phyloP scores from a whole-genome alignment of 2,113 vertebrate species.

The Butastur rufipennis region DNA sequence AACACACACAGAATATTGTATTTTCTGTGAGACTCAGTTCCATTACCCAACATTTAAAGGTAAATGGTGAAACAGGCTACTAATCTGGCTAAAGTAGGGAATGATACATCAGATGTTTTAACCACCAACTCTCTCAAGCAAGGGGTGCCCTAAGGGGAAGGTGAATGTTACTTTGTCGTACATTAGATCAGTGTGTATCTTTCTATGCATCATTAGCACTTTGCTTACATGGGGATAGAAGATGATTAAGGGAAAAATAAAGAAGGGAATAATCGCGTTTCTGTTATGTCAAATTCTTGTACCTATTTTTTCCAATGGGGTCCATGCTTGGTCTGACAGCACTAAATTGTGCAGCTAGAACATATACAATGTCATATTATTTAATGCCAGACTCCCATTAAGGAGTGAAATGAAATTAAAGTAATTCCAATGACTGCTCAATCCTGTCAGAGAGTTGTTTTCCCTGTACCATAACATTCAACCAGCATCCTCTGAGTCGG shows the following conservation, averaged over 20 bases:
- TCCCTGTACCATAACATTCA: background rate
- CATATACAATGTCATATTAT: background rate
- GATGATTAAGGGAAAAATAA: background rate
- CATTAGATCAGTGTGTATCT: background rate
- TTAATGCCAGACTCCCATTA: background rate
- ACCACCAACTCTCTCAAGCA: background rate
- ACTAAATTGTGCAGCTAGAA: background rate
- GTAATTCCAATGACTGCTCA: background rate
- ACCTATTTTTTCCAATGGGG: background rate
- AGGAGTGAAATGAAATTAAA: background rate
- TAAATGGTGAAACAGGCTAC: background rate
- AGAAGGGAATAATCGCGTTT: background rate
- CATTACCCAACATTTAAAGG: background rate
- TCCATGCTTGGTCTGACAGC: background rate
- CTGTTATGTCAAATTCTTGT: background rate
- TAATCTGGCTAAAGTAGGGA: background rate
- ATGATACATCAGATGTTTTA: background rate
- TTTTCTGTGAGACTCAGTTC: background rate
- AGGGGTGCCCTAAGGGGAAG: background rate
- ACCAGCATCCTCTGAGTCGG: accelerated
- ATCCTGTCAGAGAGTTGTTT: background rate
- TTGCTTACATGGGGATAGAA: background rate
- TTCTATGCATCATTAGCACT: background rate
- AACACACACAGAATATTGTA: background rate
- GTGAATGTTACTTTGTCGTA: background rate